phyloP scores from a whole-genome alignment of 2,888 invertebrate genomes.

The Diaprepes abbreviatus region DNA sequence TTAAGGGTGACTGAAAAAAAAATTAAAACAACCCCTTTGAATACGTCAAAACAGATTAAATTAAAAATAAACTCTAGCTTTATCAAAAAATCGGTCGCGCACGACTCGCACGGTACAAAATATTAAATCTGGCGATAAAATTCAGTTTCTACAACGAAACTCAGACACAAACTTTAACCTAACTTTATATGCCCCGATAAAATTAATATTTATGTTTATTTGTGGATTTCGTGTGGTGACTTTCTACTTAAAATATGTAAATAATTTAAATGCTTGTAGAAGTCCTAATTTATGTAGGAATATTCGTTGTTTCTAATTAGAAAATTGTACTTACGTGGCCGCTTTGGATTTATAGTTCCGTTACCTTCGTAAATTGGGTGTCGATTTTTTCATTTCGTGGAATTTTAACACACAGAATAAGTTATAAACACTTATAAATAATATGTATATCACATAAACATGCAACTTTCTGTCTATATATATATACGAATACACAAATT shows the following conservation, averaged over 20 bases:
- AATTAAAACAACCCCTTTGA: no score
- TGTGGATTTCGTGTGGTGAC: conserved; percentile 52
- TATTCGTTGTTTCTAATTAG: conserved; percentile 27
- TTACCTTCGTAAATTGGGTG: not conserved
- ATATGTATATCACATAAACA: not conserved
- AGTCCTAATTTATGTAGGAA: conserved; percentile 35
- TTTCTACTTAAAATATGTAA: conserved; percentile 43
- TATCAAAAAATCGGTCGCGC: conserved; percentile 30
- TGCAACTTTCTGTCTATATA: not conserved
- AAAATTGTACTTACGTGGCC: conserved; percentile 34
- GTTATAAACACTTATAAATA: not conserved
- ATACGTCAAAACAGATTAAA: not conserved
- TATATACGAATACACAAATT: no score
- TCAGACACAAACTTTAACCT: conserved; percentile 43
- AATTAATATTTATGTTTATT: conserved; percentile 56
- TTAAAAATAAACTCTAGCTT: not conserved
- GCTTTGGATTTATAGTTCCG: not conserved
- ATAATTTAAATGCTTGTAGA: conserved; percentile 40
- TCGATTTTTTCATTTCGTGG: not conserved
- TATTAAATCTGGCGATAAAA: conserved; percentile 39
- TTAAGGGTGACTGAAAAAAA: no score
- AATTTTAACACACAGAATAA: not conserved
- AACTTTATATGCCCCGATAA: conserved; percentile 51
- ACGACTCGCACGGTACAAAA: conserved; percentile 18
- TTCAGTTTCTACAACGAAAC: conserved; percentile 46